phyloP scores from a whole-genome alignment of 2,888 invertebrate genomes.

The Xestia sexstrigata region DNA sequence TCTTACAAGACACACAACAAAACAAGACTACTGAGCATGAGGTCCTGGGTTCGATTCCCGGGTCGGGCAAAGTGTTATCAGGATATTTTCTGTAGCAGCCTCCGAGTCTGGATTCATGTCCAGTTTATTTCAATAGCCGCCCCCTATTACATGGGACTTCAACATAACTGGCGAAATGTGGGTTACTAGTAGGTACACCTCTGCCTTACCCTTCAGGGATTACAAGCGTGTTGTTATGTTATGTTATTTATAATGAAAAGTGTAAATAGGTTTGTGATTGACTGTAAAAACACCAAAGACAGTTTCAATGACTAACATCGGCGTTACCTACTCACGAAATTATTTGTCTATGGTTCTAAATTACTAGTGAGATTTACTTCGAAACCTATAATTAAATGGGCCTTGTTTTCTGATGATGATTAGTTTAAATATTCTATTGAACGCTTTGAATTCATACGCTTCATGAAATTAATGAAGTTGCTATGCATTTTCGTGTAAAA shows the following conservation, averaged over 20 bases:
- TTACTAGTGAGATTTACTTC: neutral
- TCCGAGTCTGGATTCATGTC: too few relatives aligned
- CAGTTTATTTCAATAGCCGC: too few relatives aligned
- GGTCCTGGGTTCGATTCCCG: too few relatives aligned
- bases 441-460: neutral
- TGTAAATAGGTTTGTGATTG: neutral
- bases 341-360: slow-evolving; percentile 17
- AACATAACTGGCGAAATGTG: neutral
- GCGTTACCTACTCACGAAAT: slow-evolving; percentile 6
- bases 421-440: slow-evolving; percentile 1
- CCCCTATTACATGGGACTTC: too few relatives aligned
- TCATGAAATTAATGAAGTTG: neutral
- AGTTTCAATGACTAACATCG: slow-evolving; percentile 18
- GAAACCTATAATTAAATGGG: slow-evolving; percentile 11
- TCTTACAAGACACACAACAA: too few relatives aligned
- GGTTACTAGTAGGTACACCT: neutral
- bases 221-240: neutral
- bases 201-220: neutral
- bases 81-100: too few relatives aligned
- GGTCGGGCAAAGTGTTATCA: too few relatives aligned
- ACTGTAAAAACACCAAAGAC: slow-evolving; percentile 12
- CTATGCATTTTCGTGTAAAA: neutral
- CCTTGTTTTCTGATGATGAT: too few relatives aligned
- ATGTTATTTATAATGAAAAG: neutral
- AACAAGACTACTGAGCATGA: neutral